A percentile compares a stretch with the other conserved stretches of the same genome.
These are phyloP conservation scores for Leptopterna dolabrata DNA, from an alignment of 2,888 invertebrate species.

Conservation along the genomic window DNA sequence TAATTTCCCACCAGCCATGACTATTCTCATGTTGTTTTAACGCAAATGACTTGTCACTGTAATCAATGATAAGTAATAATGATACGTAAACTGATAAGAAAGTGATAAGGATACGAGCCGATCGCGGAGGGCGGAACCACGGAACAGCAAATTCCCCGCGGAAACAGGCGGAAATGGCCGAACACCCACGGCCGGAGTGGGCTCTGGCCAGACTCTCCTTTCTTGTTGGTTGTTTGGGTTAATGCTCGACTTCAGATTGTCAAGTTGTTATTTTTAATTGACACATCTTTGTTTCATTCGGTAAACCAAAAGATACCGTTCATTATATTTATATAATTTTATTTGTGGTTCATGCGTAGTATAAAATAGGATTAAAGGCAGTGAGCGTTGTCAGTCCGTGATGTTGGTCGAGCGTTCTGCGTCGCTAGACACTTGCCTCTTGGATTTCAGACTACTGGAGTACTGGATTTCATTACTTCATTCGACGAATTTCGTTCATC, in stretches of 20 bases:
- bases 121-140: no score
- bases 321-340: background rate
- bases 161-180: no score
- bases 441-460: background rate
- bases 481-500: background rate
- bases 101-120: no score
- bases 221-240: background rate
- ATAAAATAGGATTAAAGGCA: background rate
- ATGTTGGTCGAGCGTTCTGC: background rate
- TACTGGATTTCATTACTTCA: background rate
- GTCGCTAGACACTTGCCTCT: background rate
- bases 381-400: background rate
- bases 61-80: no score
- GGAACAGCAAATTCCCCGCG: no score
- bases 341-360: background rate
- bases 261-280: background rate
- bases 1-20: no score
- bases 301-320: background rate
- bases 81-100: no score
- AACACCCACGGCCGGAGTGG: no score
- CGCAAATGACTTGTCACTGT: no score
- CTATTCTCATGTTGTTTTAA: no score
- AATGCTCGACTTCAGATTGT: background rate
- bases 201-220: no score
- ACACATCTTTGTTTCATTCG: background rate